Evolutionary conservation across 2,888 invertebrate species (phyloP).

Genomic region (Drosophila neotestacea): DNA sequence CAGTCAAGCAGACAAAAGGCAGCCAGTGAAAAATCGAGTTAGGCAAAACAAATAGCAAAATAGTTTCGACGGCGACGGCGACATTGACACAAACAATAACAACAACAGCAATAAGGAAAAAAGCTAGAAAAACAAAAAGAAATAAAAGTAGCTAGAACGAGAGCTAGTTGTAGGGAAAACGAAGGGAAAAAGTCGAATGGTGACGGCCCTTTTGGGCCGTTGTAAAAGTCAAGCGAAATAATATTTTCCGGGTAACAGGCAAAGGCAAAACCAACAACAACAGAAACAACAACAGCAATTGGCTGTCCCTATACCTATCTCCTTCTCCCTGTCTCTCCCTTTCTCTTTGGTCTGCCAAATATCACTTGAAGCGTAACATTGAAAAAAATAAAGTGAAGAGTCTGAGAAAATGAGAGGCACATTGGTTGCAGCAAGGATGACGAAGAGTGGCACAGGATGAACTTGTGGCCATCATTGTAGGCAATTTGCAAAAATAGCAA

Average conservation of each 20-base stretch:
- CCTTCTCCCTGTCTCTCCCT: background rate
- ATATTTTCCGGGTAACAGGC: constrained; percentile 80
- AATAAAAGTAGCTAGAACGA: constrained; percentile 52
- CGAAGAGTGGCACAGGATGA: constrained; percentile 44
- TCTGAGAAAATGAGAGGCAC: constrained; percentile 10
- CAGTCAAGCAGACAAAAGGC: constrained; percentile 75
- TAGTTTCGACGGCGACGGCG: constrained; percentile 69
- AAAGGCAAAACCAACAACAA: constrained; percentile 43
- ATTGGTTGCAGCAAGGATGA: constrained; percentile 15
- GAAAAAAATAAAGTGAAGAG: constrained; percentile 36
- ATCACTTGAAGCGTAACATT: constrained; percentile 64
- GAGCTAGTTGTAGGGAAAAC: background rate
- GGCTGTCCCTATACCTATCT: constrained; percentile 13
- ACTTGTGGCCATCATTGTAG: constrained; percentile 80
- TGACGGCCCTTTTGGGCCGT: constrained; percentile 57
- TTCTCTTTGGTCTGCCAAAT: constrained; percentile 12
- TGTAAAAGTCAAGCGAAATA: constrained; percentile 82
- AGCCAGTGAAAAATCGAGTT: constrained; percentile 80
- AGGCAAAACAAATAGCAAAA: constrained; percentile 80
- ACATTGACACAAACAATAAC: constrained; percentile 59
- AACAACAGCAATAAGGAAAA: constrained; percentile 28
- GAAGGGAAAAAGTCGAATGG: constrained; percentile 13
- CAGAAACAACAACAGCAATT: constrained; percentile 38
- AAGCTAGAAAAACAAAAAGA: constrained; percentile 48
- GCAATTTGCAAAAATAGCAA: constrained; percentile 79